Base-by-base conservation (phyloP, 2,888 invertebrate species). In the Tetragonisca angustula region DNA sequence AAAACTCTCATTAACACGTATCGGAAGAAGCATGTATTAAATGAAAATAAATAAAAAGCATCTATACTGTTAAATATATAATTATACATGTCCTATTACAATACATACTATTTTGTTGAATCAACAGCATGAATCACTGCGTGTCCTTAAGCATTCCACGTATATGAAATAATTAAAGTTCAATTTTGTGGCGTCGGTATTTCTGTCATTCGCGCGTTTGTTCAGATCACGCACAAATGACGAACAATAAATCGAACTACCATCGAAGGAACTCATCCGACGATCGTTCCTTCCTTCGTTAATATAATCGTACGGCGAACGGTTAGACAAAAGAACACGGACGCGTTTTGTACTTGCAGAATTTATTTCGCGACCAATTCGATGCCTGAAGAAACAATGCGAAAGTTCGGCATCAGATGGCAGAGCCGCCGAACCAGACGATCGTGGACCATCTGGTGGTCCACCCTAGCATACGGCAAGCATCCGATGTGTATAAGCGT, bases 361-460 rank as follows among this genome's bases (percentile, higher is more conserved):
- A 81, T 85, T 89, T 78, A 80, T 81, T 88, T 85, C 74, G 83
- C 80, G 69, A 78, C 50, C 68, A 67, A 86, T 87, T 85, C 80
- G 77, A 54, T 49, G 62, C 75, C 69, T 32, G 81, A 68, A 86
- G 86, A 89, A 88, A 89, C 83, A 89, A 84, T 84, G 87, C 89
- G 80, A 90, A 88, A 88, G 85, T 86, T 86, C 36, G 87, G 91
- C 89, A 89, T 90, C 88, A 85, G 91, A 84, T 90, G 91, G 89
- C 84, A 89, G 76, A 84, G 88, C 88, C 77, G 83, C 69, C 61
- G 76, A 79, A 73, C 71, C 84, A 78, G 86, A 83, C 84, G 81
- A 88, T 79, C 92, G 88, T 89, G 91, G 83, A 90, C 91, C 92
- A 92, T 92, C 92, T 92, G 92, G 87, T 92, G 92, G 91, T 92